Conservation (phyloP, 64 coral and sea anemone genomes). For the Stylophora pistillata region DNA sequence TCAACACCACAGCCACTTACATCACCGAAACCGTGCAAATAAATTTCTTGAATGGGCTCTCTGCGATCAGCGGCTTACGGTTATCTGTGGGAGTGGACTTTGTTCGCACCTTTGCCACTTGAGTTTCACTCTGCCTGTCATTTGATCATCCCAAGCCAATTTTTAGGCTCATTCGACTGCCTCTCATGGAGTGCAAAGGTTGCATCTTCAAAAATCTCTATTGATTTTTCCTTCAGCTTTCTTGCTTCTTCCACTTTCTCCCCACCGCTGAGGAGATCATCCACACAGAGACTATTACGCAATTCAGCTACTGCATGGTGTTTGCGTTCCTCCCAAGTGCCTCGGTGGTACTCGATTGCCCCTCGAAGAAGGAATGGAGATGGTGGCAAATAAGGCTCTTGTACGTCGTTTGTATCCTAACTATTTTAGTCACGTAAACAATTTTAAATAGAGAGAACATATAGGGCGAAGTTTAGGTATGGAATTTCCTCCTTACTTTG, state of each 20-base stretch:
- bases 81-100: neutral
- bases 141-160: constrained; percentile 12
- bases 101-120: constrained; percentile 11
- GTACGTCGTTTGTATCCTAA: too few species aligned
- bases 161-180: constrained; percentile 4
- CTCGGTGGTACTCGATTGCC: neutral
- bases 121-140: constrained; percentile 6
- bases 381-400: constrained; percentile 28
- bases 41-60: neutral
- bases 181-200: neutral
- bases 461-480: too few species aligned
- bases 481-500: too few species aligned
- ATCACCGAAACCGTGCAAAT: neutral
- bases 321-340: neutral
- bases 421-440: too few species aligned
- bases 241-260: neutral
- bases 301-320: neutral
- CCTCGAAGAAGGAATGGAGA: constrained; percentile 14
- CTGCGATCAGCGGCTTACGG: neutral
- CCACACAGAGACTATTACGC: neutral
- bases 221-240: constrained; percentile 4
- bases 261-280: neutral
- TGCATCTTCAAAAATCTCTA: constrained; percentile 22
- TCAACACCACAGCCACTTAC: neutral
- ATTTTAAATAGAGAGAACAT: too few species aligned